Base-by-base conservation (phyloP, 2,888 invertebrate species). In the Agelastica alni region DNA sequence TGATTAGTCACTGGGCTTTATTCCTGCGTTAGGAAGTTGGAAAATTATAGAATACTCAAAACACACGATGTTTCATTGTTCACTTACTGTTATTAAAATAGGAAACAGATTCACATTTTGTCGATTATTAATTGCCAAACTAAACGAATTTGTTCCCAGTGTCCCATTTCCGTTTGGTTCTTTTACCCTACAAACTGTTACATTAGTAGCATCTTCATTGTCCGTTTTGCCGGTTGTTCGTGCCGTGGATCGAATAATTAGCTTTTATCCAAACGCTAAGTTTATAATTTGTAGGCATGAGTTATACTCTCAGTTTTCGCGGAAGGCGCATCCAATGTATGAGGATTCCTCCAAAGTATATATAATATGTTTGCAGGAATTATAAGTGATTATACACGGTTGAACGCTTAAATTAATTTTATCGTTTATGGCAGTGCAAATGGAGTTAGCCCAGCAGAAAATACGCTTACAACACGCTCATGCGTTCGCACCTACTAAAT, bases 11-110 rank as follows among this genome's bases (percentile, higher is more conserved):
- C n/a, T n/a, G n/a, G n/a, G n/a, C n/a, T n/a, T n/a, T n/a, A n/a
- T n/a, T n/a, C n/a, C n/a, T n/a, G n/a, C n/a, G n/a, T n/a, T n/a
- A n/a, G n/a, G n/a, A n/a, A n/a, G n/a, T n/a, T n/a, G n/a, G n/a
- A n/a, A n/a, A n/a, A n/a, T n/a, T n/a, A n/a, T n/a, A n/a, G n/a
- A n/a, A n/a, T n/a, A n/a, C n/a, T n/a, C n/a, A n/a, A 43, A 48
- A 26, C 34, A 36, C 10, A 30, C 60, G 17, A 9, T 36, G 16
- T 17, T 17, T 16, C 53, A 60, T 63, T 63, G 65, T 62, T 64
- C 63, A 64, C 59, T 66, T 63, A 60, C 51, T 61, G 61, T 67
- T 66, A 66, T 67, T 64, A 63, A 63, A 65, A 62, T 60, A 61
- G 64, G 65, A 65, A 65, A 62, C 62, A 58, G 59, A 61, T 65